Evolutionary conservation across 2,888 invertebrate species (phyloP).

Genomic region (Cephalotes varians): DNA sequence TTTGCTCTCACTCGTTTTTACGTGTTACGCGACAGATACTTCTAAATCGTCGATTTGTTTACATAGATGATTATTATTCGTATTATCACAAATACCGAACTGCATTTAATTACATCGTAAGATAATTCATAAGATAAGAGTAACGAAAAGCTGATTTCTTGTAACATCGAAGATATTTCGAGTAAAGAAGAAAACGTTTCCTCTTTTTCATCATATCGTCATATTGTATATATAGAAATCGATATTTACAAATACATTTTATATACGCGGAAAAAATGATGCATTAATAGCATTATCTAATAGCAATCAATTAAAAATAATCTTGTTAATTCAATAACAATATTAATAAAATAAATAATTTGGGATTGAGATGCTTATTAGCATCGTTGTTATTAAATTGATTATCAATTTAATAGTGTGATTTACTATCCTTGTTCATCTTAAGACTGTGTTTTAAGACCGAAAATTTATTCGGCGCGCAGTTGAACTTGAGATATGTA

Average conservation of each 20-base stretch:
- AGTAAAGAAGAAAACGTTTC: conserved; percentile 48
- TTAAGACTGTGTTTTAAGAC: too few relatives aligned
- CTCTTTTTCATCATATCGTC: conserved; percentile 47
- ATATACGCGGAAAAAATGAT: conserved; percentile 7
- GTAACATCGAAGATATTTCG: conserved; percentile 30
- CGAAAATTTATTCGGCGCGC: too few relatives aligned
- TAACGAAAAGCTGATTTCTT: conserved; percentile 40
- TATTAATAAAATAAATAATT: background rate
- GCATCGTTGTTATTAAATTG: too few relatives aligned
- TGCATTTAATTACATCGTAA: conserved; percentile 49
- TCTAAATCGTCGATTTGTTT: conserved; percentile 48
- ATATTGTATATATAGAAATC: conserved; percentile 26
- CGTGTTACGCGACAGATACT: conserved; percentile 38
- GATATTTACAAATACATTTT: conserved; percentile 46
- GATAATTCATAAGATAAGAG: too few relatives aligned
- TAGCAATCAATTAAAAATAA: background rate
- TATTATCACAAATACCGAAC: conserved; percentile 53
- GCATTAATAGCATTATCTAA: background rate
- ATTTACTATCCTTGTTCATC: too few relatives aligned
- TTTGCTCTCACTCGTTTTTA: conserved; percentile 46
- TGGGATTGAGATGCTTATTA: too few relatives aligned
- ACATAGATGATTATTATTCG: conserved; percentile 41
- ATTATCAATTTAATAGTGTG: too few relatives aligned
- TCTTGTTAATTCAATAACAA: background rate
- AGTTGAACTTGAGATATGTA: too few relatives aligned